A percentile compares a stretch with the other conserved stretches of the same genome.
These are phyloP conservation scores for Microcebus murinus DNA, from an alignment of 2,113 vertebrate species.

Conservation along the genomic window DNA sequence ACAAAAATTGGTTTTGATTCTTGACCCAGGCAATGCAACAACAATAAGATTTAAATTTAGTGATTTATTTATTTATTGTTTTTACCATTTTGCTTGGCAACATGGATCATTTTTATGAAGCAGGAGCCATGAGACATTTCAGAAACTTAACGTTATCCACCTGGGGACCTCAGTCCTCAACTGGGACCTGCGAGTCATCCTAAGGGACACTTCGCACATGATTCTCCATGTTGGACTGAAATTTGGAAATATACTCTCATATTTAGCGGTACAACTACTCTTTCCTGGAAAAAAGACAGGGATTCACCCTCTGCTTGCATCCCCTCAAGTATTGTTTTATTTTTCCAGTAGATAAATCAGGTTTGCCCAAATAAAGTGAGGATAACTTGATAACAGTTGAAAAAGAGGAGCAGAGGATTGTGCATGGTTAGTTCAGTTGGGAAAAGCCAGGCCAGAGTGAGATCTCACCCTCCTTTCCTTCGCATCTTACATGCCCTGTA, in stretches of 20 bases:
- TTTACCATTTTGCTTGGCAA: not conserved
- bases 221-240: slow-evolving; percentile 9
- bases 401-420: not conserved
- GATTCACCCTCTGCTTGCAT: slow-evolving; percentile 60
- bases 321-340: slow-evolving; percentile 3
- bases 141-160: not conserved
- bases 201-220: not conserved
- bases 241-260: slow-evolving; percentile 72
- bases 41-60: not conserved
- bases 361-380: slow-evolving; percentile 47
- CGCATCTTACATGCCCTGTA: not conserved
- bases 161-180: not conserved
- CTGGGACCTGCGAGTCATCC: not conserved
- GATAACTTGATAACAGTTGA: not conserved
- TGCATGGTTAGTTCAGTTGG: not conserved
- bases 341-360: slow-evolving; percentile 51
- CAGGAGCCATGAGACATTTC: not conserved
- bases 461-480: not conserved
- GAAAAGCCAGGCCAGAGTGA: not conserved
- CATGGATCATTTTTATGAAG: slow-evolving; percentile 19
- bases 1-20: slow-evolving; percentile 23
- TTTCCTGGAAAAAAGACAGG: slow-evolving; percentile 12
- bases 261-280: slow-evolving; percentile 49
- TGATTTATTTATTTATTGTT: not conserved
- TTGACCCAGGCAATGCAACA: not conserved